phyloP scores from a whole-genome alignment of 2,888 invertebrate species.

The Latrodectus hesperus region DNA sequence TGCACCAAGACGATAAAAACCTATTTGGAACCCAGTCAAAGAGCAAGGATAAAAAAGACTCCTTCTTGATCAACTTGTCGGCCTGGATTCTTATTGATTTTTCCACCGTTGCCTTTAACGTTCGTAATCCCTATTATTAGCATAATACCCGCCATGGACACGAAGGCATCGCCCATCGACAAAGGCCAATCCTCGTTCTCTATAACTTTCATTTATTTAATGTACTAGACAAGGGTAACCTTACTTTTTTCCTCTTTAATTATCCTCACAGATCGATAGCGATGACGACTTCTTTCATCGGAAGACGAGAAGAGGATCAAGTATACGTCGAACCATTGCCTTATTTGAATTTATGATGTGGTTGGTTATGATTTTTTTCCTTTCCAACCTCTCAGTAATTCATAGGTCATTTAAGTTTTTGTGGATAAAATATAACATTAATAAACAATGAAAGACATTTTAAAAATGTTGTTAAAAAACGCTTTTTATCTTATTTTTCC shows the following conservation, averaged over 20 bases:
- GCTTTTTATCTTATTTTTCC: too few species aligned
- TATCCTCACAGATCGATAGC: not conserved
- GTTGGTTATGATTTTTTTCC: too few species aligned
- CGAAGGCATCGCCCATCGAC: constrained; percentile 48
- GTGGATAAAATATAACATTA: too few species aligned
- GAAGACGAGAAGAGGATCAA: not conserved
- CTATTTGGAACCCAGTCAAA: too few species aligned
- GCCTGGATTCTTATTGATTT: constrained; percentile 6
- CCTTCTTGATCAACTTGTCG: not conserved
- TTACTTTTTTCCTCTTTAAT: constrained; percentile 1
- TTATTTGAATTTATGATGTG: too few species aligned
- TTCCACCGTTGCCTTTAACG: constrained; percentile 22
- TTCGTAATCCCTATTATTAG: constrained; percentile 59
- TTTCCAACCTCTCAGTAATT: too few species aligned
- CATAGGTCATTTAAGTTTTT: too few species aligned
- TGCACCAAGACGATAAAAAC: too few species aligned
- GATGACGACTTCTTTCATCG: constrained; percentile 5
- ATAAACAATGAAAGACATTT: too few species aligned
- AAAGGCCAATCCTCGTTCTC: constrained; percentile 18
- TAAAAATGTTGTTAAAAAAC: too few species aligned
- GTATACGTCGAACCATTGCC: too few species aligned
- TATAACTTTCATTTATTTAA: constrained; percentile 56
- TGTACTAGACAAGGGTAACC: constrained; percentile 44
- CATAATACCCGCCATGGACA: constrained; percentile 46
- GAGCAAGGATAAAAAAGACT: not conserved